Conservation (phyloP, 2,113 vertebrate species). For the Grallaria varia region DNA sequence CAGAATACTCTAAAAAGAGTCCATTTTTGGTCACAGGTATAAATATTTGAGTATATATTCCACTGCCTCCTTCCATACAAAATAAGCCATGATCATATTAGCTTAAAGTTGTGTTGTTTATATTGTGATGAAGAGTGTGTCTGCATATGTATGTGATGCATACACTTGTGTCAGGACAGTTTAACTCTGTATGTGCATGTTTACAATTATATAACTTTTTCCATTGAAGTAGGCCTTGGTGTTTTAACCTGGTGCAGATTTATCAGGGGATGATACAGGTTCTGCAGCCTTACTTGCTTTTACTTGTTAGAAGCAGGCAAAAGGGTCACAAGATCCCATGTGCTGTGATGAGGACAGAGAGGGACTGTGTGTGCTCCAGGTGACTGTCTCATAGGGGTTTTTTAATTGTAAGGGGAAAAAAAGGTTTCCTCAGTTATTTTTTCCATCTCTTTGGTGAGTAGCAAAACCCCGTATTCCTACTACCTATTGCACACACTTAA, state of each 20-base stretch:
- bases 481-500: neutral
- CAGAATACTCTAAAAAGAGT: neutral
- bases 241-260: neutral
- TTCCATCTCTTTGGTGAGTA: neutral
- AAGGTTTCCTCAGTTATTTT: neutral
- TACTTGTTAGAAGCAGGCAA: neutral
- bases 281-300: neutral
- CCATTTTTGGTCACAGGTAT: neutral
- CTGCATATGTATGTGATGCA: neutral
- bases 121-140: neutral
- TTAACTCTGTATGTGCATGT: neutral
- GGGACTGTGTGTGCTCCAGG: neutral
- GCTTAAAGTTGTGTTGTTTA: neutral
- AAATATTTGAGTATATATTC: neutral
- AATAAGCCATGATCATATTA: neutral
- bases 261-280: accelerated
- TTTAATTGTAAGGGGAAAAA: neutral
- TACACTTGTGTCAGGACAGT: neutral
- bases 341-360: neutral
- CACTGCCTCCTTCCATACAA: neutral
- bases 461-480: neutral
- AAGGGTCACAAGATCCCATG: neutral
- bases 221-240: neutral
- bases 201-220: neutral
- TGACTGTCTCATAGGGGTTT: neutral